Conservation (phyloP, 2,888 invertebrate genomes). For the Lepidocyrtoides sp. region DNA sequence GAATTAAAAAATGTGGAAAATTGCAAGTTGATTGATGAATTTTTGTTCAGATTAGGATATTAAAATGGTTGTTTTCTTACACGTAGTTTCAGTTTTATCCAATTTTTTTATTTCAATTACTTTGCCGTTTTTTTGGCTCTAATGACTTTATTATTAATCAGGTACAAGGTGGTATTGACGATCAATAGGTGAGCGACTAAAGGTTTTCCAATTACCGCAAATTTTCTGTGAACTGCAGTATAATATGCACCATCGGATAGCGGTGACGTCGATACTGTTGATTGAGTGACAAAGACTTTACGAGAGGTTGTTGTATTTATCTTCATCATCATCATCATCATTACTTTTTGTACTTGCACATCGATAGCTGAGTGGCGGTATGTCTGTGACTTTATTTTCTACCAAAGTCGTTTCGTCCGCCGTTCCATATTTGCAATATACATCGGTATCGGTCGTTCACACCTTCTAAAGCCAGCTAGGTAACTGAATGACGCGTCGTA, state of each 20-base stretch:
- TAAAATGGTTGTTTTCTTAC: too few species aligned
- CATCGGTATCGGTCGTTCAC: conserved; percentile 31
- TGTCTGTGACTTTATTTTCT: not conserved
- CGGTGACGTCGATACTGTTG: not conserved
- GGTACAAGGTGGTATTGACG: too few species aligned
- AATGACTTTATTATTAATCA: too few species aligned
- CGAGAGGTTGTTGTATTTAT: not conserved
- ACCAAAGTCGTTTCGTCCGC: not conserved
- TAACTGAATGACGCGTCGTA: not conserved
- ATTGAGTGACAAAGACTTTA: not conserved
- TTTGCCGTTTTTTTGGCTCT: too few species aligned
- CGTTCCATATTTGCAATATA: not conserved
- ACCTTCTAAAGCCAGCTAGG: not conserved
- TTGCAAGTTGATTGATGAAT: too few species aligned
- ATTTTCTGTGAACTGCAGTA: not conserved
- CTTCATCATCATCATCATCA: too few species aligned
- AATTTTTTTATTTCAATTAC: too few species aligned
- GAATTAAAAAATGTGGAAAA: too few species aligned
- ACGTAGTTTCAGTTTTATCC: too few species aligned
- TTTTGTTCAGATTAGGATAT: too few species aligned
- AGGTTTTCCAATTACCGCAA: too few species aligned
- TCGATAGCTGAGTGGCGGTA: not conserved
- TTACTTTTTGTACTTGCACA: not conserved
- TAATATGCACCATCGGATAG: not conserved
- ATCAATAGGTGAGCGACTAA: too few species aligned